These are phyloP conservation scores for Metopia argyrocephala DNA, from an alignment of 2,888 invertebrate species.

Conservation along the genomic window DNA sequence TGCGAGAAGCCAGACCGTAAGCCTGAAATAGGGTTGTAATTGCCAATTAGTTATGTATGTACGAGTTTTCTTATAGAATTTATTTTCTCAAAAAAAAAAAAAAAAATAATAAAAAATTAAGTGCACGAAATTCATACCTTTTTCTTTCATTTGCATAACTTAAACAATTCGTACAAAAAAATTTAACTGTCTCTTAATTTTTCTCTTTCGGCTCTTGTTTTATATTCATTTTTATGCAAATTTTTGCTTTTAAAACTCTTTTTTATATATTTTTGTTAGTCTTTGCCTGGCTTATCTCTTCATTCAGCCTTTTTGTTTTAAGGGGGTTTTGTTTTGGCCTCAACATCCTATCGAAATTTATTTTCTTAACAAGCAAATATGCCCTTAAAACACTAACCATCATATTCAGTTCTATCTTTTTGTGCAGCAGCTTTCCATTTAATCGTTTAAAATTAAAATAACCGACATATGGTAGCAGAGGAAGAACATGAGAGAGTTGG, in stretches of 20 bases:
- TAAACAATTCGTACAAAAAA: neutral
- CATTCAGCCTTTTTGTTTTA: neutral
- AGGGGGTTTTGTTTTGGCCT: neutral
- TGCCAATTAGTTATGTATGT: no score
- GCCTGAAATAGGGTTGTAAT: no score
- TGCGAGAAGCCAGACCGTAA: no score
- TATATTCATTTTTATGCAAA: slow-evolving; percentile 17
- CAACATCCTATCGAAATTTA: neutral
- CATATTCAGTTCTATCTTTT: neutral
- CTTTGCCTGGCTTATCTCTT: neutral
- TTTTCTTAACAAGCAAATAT: slow-evolving; percentile 13
- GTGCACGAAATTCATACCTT: no score
- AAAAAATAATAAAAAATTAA: no score
- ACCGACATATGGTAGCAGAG: neutral
- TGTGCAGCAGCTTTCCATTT: neutral
- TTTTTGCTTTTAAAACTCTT: neutral
- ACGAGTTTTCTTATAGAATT: no score
- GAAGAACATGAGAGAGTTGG: no score
- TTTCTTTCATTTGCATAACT: no score
- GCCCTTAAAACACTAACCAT: slow-evolving; percentile 18
- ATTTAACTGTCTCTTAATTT: neutral
- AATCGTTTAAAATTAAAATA: neutral
- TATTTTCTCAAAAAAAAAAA: no score
- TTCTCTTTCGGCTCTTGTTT: neutral
- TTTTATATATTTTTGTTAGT: neutral